These are phyloP conservation scores for Halictus rubicundus DNA, from an alignment of 1,140 invertebrate species.

Conservation along the genomic window DNA sequence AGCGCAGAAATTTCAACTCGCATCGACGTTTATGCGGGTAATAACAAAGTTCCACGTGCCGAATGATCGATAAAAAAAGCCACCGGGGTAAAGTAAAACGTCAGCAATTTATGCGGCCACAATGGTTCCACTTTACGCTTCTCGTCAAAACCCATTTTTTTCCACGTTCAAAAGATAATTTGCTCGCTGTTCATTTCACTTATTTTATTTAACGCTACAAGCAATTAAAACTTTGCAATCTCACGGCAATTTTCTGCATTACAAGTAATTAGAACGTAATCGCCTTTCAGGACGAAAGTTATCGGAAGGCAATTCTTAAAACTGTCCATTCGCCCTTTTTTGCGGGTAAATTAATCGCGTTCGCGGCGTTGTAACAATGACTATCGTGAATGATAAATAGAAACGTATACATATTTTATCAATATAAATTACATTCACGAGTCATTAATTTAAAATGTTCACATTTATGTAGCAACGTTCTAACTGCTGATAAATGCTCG, in stretches of 20 bases:
- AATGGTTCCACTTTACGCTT: constrained; percentile 66
- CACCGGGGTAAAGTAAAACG: constrained; percentile 62
- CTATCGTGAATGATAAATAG: not conserved
- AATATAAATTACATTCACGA: constrained; percentile 1
- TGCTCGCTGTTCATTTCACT: not conserved
- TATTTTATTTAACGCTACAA: constrained; percentile 10
- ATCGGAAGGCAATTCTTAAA: not conserved
- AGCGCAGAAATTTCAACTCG: constrained; percentile 37
- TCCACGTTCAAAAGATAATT: constrained; percentile 39
- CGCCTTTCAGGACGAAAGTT: not conserved
- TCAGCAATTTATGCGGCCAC: constrained; percentile 69
- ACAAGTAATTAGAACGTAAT: constrained; percentile 3
- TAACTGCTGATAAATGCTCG: not conserved
- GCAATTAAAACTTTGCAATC: constrained; percentile 18
- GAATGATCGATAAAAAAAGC: constrained; percentile 68
- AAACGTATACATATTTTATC: not conserved
- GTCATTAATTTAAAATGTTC: not conserved
- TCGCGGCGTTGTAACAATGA: not conserved
- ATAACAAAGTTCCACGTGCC: constrained; percentile 56
- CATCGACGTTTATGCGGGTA: constrained; percentile 58
- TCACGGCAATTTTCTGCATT: not conserved
- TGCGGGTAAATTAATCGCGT: not conserved
- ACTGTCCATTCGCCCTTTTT: not conserved
- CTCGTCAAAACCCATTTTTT: constrained; percentile 48
- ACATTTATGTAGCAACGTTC: not conserved